These are phyloP conservation scores for Archips xylosteana DNA, from an alignment of 2,888 invertebrate genomes.

Conservation along the genomic window DNA sequence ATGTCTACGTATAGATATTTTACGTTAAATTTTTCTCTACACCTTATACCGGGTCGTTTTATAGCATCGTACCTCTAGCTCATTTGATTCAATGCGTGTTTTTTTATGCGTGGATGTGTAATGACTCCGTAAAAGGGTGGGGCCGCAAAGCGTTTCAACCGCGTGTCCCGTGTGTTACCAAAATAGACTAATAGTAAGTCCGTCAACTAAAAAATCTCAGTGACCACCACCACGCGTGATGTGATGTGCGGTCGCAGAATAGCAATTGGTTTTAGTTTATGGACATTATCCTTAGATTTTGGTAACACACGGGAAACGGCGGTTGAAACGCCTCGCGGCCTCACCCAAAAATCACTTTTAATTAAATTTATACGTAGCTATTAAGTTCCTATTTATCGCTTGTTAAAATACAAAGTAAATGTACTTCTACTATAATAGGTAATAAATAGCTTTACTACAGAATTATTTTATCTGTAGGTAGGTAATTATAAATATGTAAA, in stretches of 20 bases:
- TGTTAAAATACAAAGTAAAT: not conserved
- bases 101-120: not conserved
- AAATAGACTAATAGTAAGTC: no score
- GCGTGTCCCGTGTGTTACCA: no score
- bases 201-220: no score
- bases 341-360: not conserved
- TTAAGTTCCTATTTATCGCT: not conserved
- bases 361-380: not conserved
- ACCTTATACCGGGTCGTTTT: not conserved
- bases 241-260: no score
- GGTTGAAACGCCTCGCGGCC: no score
- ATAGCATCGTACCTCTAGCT: constrained; percentile 12
- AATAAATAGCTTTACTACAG: not conserved
- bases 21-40: not conserved
- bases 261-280: no score
- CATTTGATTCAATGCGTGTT: not conserved
- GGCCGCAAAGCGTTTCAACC: no score
- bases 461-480: constrained; percentile 5
- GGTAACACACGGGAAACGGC: no score
- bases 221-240: no score
- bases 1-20: not conserved
- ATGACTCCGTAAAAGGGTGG: not conserved
- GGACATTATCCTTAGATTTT: no score
- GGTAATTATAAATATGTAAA: constrained; percentile 3
- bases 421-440: not conserved